Percentiles rank a stretch among this genome's conserved stretches.
Conservation (phyloP, 2,113 vertebrate species). For the Chaetorhynchus papuensis region DNA sequence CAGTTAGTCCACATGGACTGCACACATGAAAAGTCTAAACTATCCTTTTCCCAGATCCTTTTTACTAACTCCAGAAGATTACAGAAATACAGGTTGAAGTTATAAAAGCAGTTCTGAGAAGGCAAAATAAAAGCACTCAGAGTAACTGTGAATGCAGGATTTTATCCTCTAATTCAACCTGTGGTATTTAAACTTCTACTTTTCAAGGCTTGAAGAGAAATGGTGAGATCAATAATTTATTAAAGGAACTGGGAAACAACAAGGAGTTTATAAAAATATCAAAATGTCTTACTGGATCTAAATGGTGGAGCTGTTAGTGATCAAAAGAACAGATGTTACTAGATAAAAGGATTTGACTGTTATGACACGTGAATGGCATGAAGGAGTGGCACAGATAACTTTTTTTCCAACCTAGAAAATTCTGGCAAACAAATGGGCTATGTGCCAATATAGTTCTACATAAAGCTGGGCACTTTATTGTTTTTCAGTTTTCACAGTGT, state of each 20-base stretch:
- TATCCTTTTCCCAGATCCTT: background rate
- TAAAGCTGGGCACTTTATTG: background rate
- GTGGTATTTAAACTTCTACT: background rate
- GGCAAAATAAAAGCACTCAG: background rate
- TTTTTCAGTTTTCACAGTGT: background rate
- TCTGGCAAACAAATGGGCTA: background rate
- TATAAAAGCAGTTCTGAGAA: background rate
- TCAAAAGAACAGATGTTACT: background rate
- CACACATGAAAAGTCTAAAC: background rate
- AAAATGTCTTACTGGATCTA: background rate
- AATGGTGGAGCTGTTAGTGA: background rate
- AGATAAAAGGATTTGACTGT: background rate
- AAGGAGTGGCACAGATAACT: background rate
- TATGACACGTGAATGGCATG: fast-evolving
- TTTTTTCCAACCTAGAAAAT: background rate
- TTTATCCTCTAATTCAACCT: background rate
- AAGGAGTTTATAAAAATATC: background rate
- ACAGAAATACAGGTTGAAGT: background rate
- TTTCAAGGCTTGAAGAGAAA: background rate
- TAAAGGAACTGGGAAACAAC: background rate
- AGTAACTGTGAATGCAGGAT: background rate
- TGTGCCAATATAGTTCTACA: background rate
- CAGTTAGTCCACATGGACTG: background rate
- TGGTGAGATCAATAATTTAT: background rate
- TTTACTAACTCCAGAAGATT: background rate